Conservation (phyloP, 2,888 invertebrate genomes). For the Stratiomys singularior region DNA sequence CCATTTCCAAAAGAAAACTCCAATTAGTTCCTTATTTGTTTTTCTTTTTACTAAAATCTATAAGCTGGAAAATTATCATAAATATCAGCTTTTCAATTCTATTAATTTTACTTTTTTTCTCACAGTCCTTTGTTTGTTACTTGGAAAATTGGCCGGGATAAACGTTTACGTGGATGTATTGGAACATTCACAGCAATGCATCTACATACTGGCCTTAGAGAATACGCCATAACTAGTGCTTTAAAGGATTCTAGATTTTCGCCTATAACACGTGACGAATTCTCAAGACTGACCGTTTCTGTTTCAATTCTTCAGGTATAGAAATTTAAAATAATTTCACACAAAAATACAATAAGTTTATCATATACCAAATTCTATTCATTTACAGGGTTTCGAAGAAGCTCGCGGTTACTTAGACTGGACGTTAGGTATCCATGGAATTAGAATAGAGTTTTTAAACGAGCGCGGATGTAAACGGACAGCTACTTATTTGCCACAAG, state of each 20-base stretch:
- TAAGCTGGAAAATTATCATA: too few species aligned
- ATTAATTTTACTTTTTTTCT: constrained; percentile 54
- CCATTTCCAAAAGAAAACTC: too few species aligned
- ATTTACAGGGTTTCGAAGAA: constrained; percentile 84
- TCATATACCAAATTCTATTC: too few species aligned
- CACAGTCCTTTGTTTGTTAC: constrained; percentile 97
- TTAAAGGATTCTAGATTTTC: constrained; percentile 97
- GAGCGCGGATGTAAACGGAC: constrained; percentile 94
- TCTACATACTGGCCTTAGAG: constrained; percentile 91
- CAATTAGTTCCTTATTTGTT: too few species aligned
- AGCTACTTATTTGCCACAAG: constrained; percentile 98
- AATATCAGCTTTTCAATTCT: too few species aligned
- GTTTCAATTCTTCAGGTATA: constrained; percentile 92
- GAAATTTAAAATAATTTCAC: constrained; percentile 33
- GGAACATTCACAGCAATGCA: constrained; percentile 98
- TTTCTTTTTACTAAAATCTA: too few species aligned
- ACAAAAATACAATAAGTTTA: too few species aligned
- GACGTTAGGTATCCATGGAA: constrained; percentile 97
- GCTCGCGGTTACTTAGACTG: constrained; percentile 95
- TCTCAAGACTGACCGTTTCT: constrained; percentile 90
- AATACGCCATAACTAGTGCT: constrained; percentile 98
- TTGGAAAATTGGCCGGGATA: constrained; percentile 97
- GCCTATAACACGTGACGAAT: constrained; percentile 93
- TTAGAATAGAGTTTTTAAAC: constrained; percentile 95
- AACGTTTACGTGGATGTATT: constrained; percentile 96